Percentiles rank a stretch among this genome's conserved stretches.
Evolutionary conservation across 2,888 invertebrate genomes (phyloP).

Genomic region (Himalopsyche japonica): DNA sequence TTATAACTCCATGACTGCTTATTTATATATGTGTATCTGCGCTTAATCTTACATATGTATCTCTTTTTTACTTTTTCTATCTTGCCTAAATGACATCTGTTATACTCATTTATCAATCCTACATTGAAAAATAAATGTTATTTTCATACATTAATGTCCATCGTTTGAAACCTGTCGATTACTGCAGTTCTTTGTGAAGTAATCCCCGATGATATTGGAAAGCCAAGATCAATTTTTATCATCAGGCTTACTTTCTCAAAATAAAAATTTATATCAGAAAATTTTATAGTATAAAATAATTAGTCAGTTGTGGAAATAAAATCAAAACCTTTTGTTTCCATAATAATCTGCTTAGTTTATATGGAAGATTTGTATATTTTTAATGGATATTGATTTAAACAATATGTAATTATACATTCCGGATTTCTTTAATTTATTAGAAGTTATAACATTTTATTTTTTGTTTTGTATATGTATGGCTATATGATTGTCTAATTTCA

Average conservation of each 20-base stretch:
- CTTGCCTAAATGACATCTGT: background rate
- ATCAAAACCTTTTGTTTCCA: background rate
- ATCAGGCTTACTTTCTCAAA: background rate
- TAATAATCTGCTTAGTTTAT: background rate
- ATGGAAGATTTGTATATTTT: constrained; percentile 11
- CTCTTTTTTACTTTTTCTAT: background rate
- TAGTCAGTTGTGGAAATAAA: background rate
- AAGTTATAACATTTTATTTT: constrained; percentile 10
- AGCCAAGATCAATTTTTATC: background rate
- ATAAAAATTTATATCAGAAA: background rate
- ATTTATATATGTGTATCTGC: background rate
- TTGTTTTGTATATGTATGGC: constrained; percentile 11
- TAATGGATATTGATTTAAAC: constrained; percentile 17
- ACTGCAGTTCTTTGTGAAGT: background rate
- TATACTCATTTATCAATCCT: background rate
- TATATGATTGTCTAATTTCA: background rate
- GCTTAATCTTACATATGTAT: background rate
- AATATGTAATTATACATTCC: constrained; percentile 18
- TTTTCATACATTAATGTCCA: background rate
- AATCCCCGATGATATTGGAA: background rate
- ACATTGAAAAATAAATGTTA: background rate
- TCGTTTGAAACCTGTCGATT: background rate
- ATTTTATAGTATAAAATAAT: background rate
- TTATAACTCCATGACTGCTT: background rate
- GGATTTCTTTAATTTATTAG: background rate